A percentile compares a stretch with the other conserved stretches of the same genome.
Evolutionary conservation across 1,140 invertebrate genomes (phyloP).

Genomic region (Ips typographus): DNA sequence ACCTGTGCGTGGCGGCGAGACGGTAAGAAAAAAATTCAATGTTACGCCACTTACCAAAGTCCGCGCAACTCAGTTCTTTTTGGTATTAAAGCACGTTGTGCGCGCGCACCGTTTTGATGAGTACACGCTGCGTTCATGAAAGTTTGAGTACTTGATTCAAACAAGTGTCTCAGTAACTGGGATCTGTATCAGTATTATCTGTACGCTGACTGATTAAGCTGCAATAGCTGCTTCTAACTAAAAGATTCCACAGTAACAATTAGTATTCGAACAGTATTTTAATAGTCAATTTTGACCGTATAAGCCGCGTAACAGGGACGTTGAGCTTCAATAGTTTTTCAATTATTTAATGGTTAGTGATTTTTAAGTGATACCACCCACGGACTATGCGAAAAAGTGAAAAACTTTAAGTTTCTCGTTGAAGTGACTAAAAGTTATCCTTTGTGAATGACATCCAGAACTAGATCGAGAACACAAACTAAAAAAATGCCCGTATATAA

Average conservation of each 20-base stretch:
- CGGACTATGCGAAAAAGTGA: conserved; percentile 25
- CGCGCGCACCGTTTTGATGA: conserved; percentile 18
- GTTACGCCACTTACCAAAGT: conserved; percentile 19
- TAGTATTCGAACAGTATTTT: conserved; percentile 29
- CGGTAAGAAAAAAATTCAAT: conserved; percentile 24
- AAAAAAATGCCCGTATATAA: conserved; percentile 58
- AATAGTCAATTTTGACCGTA: conserved; percentile 28
- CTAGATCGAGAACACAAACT: conserved; percentile 30
- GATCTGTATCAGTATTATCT: conserved; percentile 37
- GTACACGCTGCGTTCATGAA: conserved; percentile 26
- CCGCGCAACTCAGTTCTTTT: conserved; percentile 3
- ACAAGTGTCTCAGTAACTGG: conserved; percentile 35
- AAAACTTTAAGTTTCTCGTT: conserved; percentile 4
- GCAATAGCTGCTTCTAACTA: conserved; percentile 23
- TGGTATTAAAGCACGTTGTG: conserved; percentile 25
- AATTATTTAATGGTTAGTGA: conserved; percentile 28
- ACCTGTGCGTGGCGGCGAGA: conserved; percentile 14
- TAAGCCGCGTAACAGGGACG: conserved; percentile 10
- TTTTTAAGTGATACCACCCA: conserved; percentile 33
- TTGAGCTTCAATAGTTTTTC: conserved; percentile 16
- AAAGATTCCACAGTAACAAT: conserved; percentile 20
- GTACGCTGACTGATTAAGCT: conserved; percentile 30
- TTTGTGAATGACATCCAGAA: conserved; percentile 37
- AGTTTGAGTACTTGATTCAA: conserved; percentile 30
- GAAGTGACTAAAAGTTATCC: conserved; percentile 19